Evolutionary conservation across 1,140 invertebrate species (phyloP), one percentile per base, ranked within the genome.

Genomic region (Drosophila athabasca): DNA sequence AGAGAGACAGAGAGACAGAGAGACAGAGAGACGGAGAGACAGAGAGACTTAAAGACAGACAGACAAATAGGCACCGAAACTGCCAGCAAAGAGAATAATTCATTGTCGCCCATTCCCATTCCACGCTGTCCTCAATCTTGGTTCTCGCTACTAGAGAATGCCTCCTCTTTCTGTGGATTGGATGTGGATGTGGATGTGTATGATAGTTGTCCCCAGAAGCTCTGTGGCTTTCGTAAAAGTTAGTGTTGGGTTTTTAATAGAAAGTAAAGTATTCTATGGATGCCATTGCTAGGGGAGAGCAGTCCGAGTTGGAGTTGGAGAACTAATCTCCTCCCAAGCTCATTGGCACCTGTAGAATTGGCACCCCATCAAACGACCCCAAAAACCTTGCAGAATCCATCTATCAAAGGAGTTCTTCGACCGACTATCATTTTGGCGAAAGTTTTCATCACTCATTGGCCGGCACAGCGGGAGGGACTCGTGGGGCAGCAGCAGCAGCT

Each of bases 351-450:
- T 15, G 19, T 7, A 29, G 13, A 6, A 6, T 15, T 1, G 17
- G 17, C 17, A 19, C 5, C 11, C 8, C 17, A 26, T 11, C 24
- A 44, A 44, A 9, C 31, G 8, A 31, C 7, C 8, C 31, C 31
- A 8, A 31, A 31, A 31, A 6, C 22, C n/a, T 44, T 41, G 17
- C 11, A 31, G 6, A 50, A 26, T n/a, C 49, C 29, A 64, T 62
- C 11, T n/a, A 44, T 44, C 39, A 49, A 7, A 26, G 11, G 50
- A 29, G 43, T 45, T 69, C 67, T 26, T 58, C 3, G 44, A 44
- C 26, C 58, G 45, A 58, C 69, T 58, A 58, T 26, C 57, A 50
- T 69, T 69, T 70, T 70, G 67, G 67, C 67, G 67, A 70, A 70
- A 70, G 67, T 70, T 70, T 62, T 68, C 66, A 68, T 55, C 62